Base-by-base conservation (phyloP, 2,113 vertebrate genomes). In the Xiphophorus couchianus region DNA sequence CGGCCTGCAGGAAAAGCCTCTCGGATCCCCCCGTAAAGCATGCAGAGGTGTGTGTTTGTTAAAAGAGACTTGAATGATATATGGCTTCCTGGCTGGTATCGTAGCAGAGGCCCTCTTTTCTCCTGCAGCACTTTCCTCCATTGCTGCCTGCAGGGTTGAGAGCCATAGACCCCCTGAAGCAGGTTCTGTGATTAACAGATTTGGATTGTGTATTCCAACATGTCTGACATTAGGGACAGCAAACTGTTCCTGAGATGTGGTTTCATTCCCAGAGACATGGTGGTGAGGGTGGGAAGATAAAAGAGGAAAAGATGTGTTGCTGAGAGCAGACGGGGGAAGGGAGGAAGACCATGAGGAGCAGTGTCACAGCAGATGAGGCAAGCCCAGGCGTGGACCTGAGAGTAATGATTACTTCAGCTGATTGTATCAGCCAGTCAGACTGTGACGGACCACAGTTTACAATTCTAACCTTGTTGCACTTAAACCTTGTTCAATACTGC, bases 41-140 rank as follows among this genome's bases (percentile, higher is more conserved):
- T 73, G 78, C 87, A 84, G 85, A 91, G 86, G 85, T 87, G 51
- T 19, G 88, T 90, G 87, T 86, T 33, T 78, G 83, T 84, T 87
- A 81, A 85, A 78, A 76, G 76, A 80, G 88, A 74, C 86, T 82
- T 90, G 88, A 89, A 84, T 92, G 90, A 92, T 92, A 87, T 91
- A 92, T 87, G 88, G 89, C 88, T 93, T 93, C 91, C 91, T 92
- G 91, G 79, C 86, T 93, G 91, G 91, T 90, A 91, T 89, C 86
- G 48, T 62, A 86, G 84, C 76, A 75, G 88, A 86, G 82, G 83
- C 86, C 86, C 68, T 84, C 81, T 81, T 88, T 87, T 89, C 78
- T 79, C 66, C 29, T 62, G 68, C 79, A 86, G 69, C 71, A 42
- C 66, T 73, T 77, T 63, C 83, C 81, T 87, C 62, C 77, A 78